Evolutionary conservation across 2,888 invertebrate genomes (phyloP).

Genomic region (Conchocele bisecta): DNA sequence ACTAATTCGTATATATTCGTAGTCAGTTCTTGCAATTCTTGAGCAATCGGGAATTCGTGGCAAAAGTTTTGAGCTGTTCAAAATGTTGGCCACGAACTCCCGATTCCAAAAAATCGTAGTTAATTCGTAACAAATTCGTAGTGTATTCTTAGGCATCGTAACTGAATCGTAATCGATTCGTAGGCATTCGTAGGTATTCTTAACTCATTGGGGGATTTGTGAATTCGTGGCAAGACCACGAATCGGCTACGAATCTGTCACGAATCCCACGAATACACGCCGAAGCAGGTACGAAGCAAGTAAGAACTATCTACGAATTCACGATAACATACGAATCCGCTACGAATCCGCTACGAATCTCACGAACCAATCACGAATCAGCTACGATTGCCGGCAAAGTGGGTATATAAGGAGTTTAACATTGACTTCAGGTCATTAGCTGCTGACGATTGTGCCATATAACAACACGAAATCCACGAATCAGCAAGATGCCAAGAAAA

Average conservation of each 20-base stretch:
- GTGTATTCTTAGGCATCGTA: constrained; percentile 18
- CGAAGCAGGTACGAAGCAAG: constrained; percentile 22
- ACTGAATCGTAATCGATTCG: constrained; percentile 16
- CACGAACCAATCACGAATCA: constrained; percentile 26
- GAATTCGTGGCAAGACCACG: constrained; percentile 14
- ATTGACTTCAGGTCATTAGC: constrained; percentile 28
- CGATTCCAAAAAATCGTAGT: constrained; percentile 22
- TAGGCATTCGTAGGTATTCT: constrained; percentile 15
- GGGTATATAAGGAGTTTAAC: constrained; percentile 9
- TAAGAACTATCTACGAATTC: constrained; percentile 29
- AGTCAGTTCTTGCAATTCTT: constrained; percentile 7
- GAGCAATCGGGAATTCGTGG: constrained; percentile 10
- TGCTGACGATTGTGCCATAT: constrained; percentile 16
- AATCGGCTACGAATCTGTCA: constrained; percentile 34
- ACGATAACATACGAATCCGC: no score
- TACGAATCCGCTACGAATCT: constrained; percentile 31
- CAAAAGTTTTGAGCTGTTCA: constrained; percentile 31
- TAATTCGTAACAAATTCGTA: constrained; percentile 28
- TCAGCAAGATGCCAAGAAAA: constrained; percentile 29
- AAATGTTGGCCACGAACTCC: constrained; percentile 28
- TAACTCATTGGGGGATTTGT: constrained; percentile 22
- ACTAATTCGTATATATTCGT: background rate
- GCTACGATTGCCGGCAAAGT: constrained; percentile 17
- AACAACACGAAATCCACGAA: constrained; percentile 15
- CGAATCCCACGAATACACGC: constrained; percentile 28